Evolutionary conservation across 2,113 vertebrate genomes (phyloP).

Genomic region (Peromyscus maniculatus): DNA sequence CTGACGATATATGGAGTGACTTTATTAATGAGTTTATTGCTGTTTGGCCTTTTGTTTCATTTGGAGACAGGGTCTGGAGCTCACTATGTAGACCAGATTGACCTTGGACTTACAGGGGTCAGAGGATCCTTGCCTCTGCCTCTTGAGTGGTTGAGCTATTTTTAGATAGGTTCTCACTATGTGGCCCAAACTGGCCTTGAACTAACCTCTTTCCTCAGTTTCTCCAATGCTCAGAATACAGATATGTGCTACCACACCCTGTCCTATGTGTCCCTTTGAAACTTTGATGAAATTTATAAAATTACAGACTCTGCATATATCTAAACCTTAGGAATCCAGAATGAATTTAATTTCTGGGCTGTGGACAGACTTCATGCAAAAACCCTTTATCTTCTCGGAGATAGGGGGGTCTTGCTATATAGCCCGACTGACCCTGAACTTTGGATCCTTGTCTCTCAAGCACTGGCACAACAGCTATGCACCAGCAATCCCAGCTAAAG

Average conservation of each 20-base stretch:
- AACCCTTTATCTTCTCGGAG: not conserved
- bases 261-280: not conserved
- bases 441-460: not conserved
- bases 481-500: not conserved
- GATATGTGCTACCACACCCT: not conserved
- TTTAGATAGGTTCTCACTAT: not conserved
- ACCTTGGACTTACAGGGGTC: not conserved
- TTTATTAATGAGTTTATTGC: not conserved
- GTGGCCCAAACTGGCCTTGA: not conserved
- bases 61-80: not conserved
- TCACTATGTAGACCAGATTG: not conserved
- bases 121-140: not conserved
- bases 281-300: not conserved
- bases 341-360: not conserved
- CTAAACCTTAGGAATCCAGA: not conserved
- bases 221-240: not conserved
- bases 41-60: not conserved
- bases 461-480: not conserved
- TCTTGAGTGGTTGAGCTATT: not conserved
- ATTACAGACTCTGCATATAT: not conserved
- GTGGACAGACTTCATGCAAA: not conserved
- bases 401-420: not conserved
- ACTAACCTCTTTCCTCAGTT: not conserved
- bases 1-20: not conserved
- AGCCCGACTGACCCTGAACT: not conserved